Evolutionary conservation across 2,888 invertebrate genomes (phyloP).

Genomic region (Dicyrtoma fusca): DNA sequence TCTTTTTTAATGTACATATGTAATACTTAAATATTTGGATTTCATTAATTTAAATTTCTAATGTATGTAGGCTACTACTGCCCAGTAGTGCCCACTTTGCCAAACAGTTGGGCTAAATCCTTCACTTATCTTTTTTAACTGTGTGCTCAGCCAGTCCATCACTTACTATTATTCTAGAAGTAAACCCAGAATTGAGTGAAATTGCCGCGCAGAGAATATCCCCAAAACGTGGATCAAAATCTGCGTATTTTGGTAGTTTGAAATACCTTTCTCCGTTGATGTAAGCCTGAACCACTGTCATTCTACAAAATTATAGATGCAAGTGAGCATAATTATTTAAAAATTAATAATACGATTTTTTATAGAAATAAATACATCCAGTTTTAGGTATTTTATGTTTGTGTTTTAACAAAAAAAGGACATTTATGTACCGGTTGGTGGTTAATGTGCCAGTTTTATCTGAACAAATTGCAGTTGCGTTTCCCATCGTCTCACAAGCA

Average conservation of each 20-base stretch:
- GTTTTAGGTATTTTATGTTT: too few relatives aligned
- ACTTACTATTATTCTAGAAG: conserved; percentile 63
- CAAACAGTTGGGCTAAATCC: too few relatives aligned
- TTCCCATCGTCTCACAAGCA: conserved; percentile 99
- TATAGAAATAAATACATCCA: too few relatives aligned
- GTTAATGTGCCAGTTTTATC: conserved; percentile 99
- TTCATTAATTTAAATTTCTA: too few relatives aligned
- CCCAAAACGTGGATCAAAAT: conserved; percentile 61
- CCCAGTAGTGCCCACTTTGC: too few relatives aligned
- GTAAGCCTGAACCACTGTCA: conserved; percentile 67
- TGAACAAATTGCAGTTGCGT: conserved; percentile 99
- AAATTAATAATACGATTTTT: too few relatives aligned
- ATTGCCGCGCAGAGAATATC: conserved; percentile 64
- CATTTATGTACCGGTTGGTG: conserved; percentile 76
- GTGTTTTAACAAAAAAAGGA: background rate
- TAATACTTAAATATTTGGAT: too few relatives aligned
- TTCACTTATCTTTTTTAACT: too few relatives aligned
- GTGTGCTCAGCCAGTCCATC: too few relatives aligned
- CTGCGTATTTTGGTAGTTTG: conserved; percentile 61
- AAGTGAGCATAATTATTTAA: too few relatives aligned
- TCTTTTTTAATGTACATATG: too few relatives aligned
- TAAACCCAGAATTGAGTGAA: conserved; percentile 67
- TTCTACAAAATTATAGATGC: conserved; percentile 60
- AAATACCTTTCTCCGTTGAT: conserved; percentile 62
- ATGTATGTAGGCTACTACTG: too few relatives aligned